These are phyloP conservation scores for Acheta domesticus DNA, from an alignment of 2,888 invertebrate genomes.

Conservation along the genomic window DNA sequence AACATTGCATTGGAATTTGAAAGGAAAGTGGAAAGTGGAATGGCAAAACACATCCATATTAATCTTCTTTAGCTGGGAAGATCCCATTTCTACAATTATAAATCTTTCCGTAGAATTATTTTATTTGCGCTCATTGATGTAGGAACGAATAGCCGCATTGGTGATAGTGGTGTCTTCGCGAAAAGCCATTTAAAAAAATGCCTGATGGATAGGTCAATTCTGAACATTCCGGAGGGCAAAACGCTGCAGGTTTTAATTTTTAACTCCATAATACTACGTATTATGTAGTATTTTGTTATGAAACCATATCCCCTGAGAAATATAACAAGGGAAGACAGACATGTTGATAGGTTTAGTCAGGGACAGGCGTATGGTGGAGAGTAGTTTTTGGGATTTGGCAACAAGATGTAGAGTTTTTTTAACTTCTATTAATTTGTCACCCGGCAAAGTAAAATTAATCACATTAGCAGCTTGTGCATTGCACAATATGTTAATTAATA, in stretches of 20 bases:
- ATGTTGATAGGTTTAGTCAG: background rate
- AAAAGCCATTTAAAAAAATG: slow-evolving; percentile 27
- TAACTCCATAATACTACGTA: too few relatives aligned
- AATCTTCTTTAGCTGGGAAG: slow-evolving; percentile 34
- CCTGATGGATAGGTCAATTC: slow-evolving; percentile 26
- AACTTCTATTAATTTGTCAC: slow-evolving; percentile 34
- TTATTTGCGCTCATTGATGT: slow-evolving; percentile 36
- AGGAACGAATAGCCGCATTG: slow-evolving; percentile 38
- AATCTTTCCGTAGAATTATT: slow-evolving; percentile 32
- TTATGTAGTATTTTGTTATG: slow-evolving; percentile 30
- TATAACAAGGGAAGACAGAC: slow-evolving; percentile 22
- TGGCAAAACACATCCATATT: slow-evolving; percentile 38
- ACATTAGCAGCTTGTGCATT: slow-evolving; percentile 29
- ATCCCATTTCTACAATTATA: slow-evolving; percentile 38
- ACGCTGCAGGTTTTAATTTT: too few relatives aligned
- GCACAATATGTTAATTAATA: slow-evolving; percentile 33
- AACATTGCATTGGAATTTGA: slow-evolving; percentile 31
- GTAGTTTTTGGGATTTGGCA: slow-evolving; percentile 37
- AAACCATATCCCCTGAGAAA: slow-evolving; percentile 25
- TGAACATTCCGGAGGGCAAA: slow-evolving; percentile 24
- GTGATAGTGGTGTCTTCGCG: slow-evolving; percentile 37
- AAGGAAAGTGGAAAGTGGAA: slow-evolving; percentile 36
- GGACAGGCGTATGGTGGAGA: slow-evolving; percentile 34
- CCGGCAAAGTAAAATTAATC: slow-evolving; percentile 32
- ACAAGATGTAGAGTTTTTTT: slow-evolving; percentile 36